Base-by-base conservation (phyloP, 2,888 invertebrate genomes). In the Tortricodes alternella region DNA sequence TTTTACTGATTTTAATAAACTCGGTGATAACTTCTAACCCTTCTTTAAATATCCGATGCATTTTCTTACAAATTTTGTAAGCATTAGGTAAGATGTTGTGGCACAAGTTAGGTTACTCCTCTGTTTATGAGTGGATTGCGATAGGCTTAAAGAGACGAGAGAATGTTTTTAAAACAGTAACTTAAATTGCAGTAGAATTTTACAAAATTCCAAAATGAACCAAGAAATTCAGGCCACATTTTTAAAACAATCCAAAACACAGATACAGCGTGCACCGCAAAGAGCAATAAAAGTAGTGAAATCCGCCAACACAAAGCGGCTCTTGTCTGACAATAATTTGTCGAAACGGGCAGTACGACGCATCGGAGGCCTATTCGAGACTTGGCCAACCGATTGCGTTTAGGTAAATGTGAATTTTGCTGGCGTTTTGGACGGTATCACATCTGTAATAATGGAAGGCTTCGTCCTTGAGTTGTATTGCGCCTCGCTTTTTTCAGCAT, bases 271-370 rank as follows among this genome's bases (percentile, higher is more conserved):
- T 49, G 32, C 38, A 27, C 41, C 35, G 29, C 60, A 61, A 61
- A 49, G 57, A 63, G 68, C 64, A 69, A 70, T 70, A 78, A 80
- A 80, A 81, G 69, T 71, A 64, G 61, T 62, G 53, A 62, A 65
- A 70, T 62, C 61, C 62, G 67, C 56, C 63, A 72, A 70, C 66
- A 65, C 71, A 74, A 74, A 63, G 67, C 64, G 53, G 64, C 66
- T 66, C 64, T 67, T 68, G 63, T 66, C 63, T 57, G 64, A 62
- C 71, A 67, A 77, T 77, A 78, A 78, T 80, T 80, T 74, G 74
- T 72, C 58, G 64, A 61, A 72, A 71, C 71, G 68, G 65, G 62
- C 62, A 51, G 46, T 62, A 62, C 65, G 65, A 67, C 67, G 71
- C 66, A 62, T 58, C 58, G 62, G 60, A 62, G 59, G 65, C 68